Base-by-base conservation (phyloP, 2,113 vertebrate genomes). In the Chaenogobius annularis region DNA sequence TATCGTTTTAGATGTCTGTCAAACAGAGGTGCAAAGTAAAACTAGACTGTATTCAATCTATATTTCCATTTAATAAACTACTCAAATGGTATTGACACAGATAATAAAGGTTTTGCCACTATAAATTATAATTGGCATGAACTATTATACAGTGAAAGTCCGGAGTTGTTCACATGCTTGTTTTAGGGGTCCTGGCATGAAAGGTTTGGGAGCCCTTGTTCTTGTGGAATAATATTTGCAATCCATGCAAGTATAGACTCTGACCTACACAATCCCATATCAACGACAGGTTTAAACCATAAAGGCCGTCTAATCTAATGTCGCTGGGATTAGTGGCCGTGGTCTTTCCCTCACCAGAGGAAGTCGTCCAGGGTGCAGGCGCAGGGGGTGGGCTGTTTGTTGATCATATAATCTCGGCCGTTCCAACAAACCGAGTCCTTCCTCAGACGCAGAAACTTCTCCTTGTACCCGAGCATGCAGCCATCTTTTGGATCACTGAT, bases 391-490 rank as follows among this genome's bases (percentile, higher is more conserved):
- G 94, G 95, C 84, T 95, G 88, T 23, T 92, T 95, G 88, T 82
- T 94, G 55, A 96, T 89, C 1, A 75, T 0, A 35, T 96, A 98
- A 81, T 95, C 92, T 0, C 96, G 93, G 14, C 97, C 96, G 1
- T 98, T 98, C 82, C 91, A 95, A 80, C 97, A 99, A 58, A 96
- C 90, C 0, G 97, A 96, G 7, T 95, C 95, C 62, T 99, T 98
- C 73, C 91, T 94, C 1, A 99, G 93, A 0, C 97, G 95, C 4
- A 93, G 90, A 83, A 95, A 98, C 46, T 86, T 93, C 68, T 98
- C 96, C 78, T 96, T 97, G 85, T 95, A 98, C 19, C 96, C 97
- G 81, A 99, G 91, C 61, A 97, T 95, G 88, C 96, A 99, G 73
- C 96, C 97, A n/a, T 98, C 94, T 0, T 88, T 84, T n/a, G 95